phyloP scores from a whole-genome alignment of 2,888 invertebrate species.

The Margaritifera margaritifera region DNA sequence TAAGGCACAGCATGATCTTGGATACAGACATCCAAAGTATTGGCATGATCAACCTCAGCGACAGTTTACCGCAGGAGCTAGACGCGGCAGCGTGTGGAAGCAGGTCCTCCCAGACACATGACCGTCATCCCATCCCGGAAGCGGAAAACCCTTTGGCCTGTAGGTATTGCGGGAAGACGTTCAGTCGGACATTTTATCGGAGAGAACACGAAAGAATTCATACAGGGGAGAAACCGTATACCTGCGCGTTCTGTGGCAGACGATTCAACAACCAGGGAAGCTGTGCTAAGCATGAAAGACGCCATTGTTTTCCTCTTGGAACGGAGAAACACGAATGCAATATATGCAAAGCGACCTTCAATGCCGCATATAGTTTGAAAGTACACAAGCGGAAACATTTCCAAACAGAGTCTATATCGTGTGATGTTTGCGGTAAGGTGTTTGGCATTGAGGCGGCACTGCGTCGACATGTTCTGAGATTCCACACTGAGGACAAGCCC shows the following conservation, averaged over 20 bases:
- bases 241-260: slow-evolving; percentile 21
- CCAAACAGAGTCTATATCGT: not conserved
- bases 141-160: slow-evolving; percentile 18
- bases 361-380: slow-evolving; percentile 8
- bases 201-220: slow-evolving; percentile 28
- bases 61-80: no score
- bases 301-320: slow-evolving; percentile 7
- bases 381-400: slow-evolving; percentile 14
- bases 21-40: no score
- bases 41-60: no score
- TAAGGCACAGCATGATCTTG: no score
- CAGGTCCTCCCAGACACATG: no score
- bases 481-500: slow-evolving; percentile 20
- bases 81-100: no score
- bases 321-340: slow-evolving; percentile 17
- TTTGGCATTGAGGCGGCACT: slow-evolving; percentile 24
- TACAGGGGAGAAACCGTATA: slow-evolving; percentile 25
- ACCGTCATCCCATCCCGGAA: not conserved
- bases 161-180: slow-evolving; percentile 23
- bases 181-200: slow-evolving; percentile 20
- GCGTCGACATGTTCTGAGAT: slow-evolving; percentile 17
- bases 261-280: slow-evolving; percentile 26
- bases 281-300: slow-evolving; percentile 24
- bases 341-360: slow-evolving; percentile 21
- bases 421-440: slow-evolving; percentile 17